Evolutionary conservation across 2,888 invertebrate species (phyloP).

Genomic region (Corythucha ciliata): DNA sequence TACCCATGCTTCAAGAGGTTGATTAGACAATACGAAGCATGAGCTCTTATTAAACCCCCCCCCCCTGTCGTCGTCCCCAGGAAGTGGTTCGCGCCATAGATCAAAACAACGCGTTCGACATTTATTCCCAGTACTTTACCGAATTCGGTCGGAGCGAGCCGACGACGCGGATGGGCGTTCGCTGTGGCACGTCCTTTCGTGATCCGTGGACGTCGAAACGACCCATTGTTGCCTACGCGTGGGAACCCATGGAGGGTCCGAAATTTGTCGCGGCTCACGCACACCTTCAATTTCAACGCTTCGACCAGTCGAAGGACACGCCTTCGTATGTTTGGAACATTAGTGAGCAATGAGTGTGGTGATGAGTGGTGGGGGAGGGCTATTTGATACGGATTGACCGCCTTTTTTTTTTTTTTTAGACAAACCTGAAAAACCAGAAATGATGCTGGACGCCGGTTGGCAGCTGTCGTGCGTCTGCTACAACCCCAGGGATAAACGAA

Average conservation of each 20-base stretch:
- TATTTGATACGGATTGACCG: neutral
- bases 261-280: constrained; percentile 79
- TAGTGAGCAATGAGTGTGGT: too few relatives aligned
- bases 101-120: constrained; percentile 25
- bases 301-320: constrained; percentile 52
- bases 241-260: constrained; percentile 79
- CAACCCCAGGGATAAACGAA: constrained; percentile 40
- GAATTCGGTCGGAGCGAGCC: too few relatives aligned
- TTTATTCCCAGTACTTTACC: constrained; percentile 25
- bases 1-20: constrained; percentile 23
- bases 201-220: constrained; percentile 58
- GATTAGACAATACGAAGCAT: too few relatives aligned
- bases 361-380: too few relatives aligned
- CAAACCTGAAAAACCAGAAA: constrained; percentile 23
- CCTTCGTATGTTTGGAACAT: constrained; percentile 89
- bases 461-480: constrained; percentile 14
- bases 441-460: constrained; percentile 22
- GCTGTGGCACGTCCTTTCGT: too few relatives aligned
- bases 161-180: too few relatives aligned
- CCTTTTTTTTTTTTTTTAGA: neutral
- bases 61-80: constrained; percentile 6
- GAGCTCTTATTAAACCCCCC: too few relatives aligned
- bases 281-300: constrained; percentile 63
- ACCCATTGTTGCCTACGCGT: constrained; percentile 71
- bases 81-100: constrained; percentile 19